phyloP scores from a whole-genome alignment of 2,113 vertebrate species.

The Lanius ludovicianus region DNA sequence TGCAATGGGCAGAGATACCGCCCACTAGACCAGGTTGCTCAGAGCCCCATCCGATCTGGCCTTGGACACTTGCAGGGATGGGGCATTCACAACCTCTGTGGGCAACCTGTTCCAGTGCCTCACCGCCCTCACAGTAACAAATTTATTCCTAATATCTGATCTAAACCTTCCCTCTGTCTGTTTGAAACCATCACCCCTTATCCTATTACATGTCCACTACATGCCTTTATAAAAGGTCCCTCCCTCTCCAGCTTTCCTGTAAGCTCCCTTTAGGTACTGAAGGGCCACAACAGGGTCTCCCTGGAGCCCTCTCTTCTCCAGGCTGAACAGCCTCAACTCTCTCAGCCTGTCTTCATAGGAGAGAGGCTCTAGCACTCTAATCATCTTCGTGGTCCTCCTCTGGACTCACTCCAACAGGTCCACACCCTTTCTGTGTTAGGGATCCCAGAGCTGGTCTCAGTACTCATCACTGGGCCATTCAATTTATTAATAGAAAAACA shows the following conservation, averaged over 20 bases:
- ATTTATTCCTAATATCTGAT: background rate
- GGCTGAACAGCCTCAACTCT: background rate
- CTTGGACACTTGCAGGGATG: background rate
- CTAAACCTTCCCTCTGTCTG: background rate
- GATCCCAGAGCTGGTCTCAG: background rate
- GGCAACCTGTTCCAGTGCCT: background rate
- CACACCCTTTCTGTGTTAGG: background rate
- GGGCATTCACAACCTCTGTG: background rate
- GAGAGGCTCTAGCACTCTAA: background rate
- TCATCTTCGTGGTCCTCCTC: background rate
- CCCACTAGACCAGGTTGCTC: background rate
- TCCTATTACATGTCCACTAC: background rate
- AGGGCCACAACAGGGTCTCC: rapidly evolving
- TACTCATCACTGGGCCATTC: background rate
- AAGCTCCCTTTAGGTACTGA: background rate
- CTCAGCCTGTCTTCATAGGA: background rate
- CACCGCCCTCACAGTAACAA: background rate
- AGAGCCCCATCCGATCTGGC: background rate
- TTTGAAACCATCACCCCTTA: background rate
- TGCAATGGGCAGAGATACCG: background rate
- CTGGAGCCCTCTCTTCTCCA: background rate
- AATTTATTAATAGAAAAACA: background rate
- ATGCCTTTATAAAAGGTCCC: background rate
- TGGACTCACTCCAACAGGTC: background rate
- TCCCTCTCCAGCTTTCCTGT: background rate